Conservation (phyloP, 2,113 vertebrate species). For the Chlorodrepanis virens region DNA sequence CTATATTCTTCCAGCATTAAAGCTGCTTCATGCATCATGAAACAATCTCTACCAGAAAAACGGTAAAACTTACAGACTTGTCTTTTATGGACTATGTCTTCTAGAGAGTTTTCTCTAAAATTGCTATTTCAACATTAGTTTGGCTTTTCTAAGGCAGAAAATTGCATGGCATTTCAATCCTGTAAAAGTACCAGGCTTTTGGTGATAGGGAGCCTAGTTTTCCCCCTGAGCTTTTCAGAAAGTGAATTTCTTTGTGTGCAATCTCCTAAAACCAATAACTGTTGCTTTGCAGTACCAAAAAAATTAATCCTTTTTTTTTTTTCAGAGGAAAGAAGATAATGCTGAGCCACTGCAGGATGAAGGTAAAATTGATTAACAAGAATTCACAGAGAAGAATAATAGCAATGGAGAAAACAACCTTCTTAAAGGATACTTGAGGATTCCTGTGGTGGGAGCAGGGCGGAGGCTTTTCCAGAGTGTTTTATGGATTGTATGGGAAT, state of each 20-base stretch:
- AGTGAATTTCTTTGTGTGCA: not conserved
- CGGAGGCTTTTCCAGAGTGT: rapidly evolving
- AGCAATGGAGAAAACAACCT: not conserved
- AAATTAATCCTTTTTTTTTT: not conserved
- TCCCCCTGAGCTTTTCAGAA: not conserved
- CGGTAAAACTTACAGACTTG: not conserved
- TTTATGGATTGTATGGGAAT: rapidly evolving
- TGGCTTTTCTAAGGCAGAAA: not conserved
- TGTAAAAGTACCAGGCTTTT: not conserved
- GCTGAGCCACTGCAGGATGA: not conserved
- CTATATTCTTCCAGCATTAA: not conserved
- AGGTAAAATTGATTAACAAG: not conserved
- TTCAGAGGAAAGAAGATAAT: not conserved
- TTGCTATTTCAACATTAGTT: not conserved
- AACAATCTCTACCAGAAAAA: not conserved
- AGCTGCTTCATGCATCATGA: not conserved
- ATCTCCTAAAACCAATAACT: not conserved
- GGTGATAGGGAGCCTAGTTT: not conserved
- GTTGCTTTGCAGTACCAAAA: not conserved
- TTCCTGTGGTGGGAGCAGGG: not conserved
- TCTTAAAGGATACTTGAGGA: not conserved
- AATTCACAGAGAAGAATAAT: not conserved
- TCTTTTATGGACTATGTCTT: not conserved
- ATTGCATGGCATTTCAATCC: not conserved
- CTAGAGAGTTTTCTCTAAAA: not conserved